These are phyloP conservation scores for Drosophila ironensis DNA, from an alignment of 1,140 invertebrate genomes.

Conservation along the genomic window DNA sequence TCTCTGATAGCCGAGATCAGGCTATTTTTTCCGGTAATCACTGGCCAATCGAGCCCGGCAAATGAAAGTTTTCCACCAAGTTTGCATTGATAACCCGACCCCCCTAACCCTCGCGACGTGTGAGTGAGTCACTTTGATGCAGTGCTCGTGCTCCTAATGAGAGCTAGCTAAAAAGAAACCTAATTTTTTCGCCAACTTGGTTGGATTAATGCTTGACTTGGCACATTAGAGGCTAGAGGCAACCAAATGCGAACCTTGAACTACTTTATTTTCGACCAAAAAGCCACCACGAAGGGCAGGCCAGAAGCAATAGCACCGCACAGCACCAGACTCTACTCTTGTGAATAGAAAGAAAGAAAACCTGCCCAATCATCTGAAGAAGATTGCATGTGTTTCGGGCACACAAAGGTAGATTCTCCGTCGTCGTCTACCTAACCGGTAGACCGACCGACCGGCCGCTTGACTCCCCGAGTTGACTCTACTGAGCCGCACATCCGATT, in stretches of 20 bases:
- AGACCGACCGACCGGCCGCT: no score
- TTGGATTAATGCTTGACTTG: conserved; percentile 30
- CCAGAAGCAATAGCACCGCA: no score
- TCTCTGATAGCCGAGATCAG: conserved; percentile 26
- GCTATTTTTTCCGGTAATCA: conserved; percentile 11
- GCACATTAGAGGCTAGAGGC: conserved; percentile 26
- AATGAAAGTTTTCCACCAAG: conserved; percentile 1
- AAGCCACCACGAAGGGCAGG: conserved; percentile 18
- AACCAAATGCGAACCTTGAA: conserved; percentile 39
- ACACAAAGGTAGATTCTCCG: no score
- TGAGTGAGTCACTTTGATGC: conserved; percentile 5
- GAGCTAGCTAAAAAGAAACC: conserved; percentile 1
- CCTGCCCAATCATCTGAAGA: conserved; percentile 11
- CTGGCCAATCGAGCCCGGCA: conserved; percentile 7
- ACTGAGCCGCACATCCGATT: conserved; percentile 69
- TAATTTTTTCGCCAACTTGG: conserved; percentile 30
- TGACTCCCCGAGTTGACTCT: conserved; percentile 29
- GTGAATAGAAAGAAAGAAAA: conserved; percentile 43
- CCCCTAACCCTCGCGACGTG: background rate
- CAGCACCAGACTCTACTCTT: conserved; percentile 1
- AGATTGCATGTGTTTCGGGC: no score
- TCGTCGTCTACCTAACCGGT: conserved; percentile 39
- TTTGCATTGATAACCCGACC: conserved; percentile 13
- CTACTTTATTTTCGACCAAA: conserved; percentile 29
- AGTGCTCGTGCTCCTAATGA: background rate